A percentile compares a stretch with the other conserved stretches of the same genome.
phyloP scores from a whole-genome alignment of 2,113 vertebrate genomes.

The Sapajus apella region DNA sequence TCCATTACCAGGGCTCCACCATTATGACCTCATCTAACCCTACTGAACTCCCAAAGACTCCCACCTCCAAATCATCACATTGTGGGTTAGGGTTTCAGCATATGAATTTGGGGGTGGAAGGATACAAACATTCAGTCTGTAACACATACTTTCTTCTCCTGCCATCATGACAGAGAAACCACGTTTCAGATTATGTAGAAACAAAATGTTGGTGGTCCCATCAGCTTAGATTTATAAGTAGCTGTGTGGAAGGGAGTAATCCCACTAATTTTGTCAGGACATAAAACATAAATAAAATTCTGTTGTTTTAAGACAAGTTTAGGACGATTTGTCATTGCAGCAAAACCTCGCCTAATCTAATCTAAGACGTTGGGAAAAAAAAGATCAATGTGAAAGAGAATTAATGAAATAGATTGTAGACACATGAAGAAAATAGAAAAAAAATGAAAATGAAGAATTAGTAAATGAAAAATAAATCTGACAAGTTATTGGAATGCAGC shows the following conservation, averaged over 20 bases:
- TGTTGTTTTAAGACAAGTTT: background rate
- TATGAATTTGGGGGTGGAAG: background rate
- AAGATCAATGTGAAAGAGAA: background rate
- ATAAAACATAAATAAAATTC: background rate
- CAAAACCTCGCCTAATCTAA: background rate
- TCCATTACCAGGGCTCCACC: background rate
- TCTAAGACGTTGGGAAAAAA: background rate
- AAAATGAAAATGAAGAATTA: background rate
- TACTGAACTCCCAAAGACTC: background rate
- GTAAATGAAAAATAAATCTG: slow-evolving; percentile 2
- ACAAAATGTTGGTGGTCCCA: background rate
- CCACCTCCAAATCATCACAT: background rate
- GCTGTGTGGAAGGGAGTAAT: background rate
- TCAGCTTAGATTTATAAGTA: background rate
- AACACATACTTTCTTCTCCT: background rate
- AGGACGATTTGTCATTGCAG: background rate
- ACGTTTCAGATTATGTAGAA: background rate
- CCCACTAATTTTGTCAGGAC: background rate
- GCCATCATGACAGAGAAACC: background rate
- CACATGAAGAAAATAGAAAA: background rate
- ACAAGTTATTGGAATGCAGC: background rate
- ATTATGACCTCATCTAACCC: background rate
- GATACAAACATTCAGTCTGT: background rate
- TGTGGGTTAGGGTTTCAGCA: background rate
- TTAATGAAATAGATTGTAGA: slow-evolving; percentile 26